Evolutionary conservation across 2,113 vertebrate genomes (phyloP).

Genomic region (Gracilinanus agilis): DNA sequence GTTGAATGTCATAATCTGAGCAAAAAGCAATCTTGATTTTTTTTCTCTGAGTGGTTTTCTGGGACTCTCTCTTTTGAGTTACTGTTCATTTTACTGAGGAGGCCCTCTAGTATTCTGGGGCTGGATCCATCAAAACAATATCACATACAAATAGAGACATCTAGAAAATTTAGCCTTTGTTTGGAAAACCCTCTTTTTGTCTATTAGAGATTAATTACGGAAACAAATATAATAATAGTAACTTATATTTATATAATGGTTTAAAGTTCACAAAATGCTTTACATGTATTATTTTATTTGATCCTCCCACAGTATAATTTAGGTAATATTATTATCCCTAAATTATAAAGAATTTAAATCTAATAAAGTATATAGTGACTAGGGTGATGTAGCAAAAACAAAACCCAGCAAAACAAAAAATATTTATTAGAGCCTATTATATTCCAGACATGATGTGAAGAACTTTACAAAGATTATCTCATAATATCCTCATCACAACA

Average conservation of each 20-base stretch:
- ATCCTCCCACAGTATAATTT: not conserved
- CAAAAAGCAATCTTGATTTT: not conserved
- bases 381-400: not conserved
- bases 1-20: not conserved
- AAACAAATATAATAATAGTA: not conserved
- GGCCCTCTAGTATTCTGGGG: not conserved
- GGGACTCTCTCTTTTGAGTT: not conserved
- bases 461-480: not conserved
- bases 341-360: not conserved
- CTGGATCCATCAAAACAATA: not conserved
- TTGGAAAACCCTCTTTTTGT: not conserved
- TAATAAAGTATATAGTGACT: not conserved
- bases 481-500: not conserved
- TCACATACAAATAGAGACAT: not conserved
- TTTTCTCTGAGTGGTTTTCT: not conserved
- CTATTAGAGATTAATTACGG: not conserved
- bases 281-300: not conserved
- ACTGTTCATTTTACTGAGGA: not conserved
- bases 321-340: not conserved
- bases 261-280: not conserved
- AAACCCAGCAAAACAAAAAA: not conserved
- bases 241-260: not conserved
- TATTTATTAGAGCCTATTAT: not conserved
- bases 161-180: not conserved
- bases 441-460: not conserved